Conservation (phyloP, 2,797 vertebrate species). For the Gambusia yucatana region DNA sequence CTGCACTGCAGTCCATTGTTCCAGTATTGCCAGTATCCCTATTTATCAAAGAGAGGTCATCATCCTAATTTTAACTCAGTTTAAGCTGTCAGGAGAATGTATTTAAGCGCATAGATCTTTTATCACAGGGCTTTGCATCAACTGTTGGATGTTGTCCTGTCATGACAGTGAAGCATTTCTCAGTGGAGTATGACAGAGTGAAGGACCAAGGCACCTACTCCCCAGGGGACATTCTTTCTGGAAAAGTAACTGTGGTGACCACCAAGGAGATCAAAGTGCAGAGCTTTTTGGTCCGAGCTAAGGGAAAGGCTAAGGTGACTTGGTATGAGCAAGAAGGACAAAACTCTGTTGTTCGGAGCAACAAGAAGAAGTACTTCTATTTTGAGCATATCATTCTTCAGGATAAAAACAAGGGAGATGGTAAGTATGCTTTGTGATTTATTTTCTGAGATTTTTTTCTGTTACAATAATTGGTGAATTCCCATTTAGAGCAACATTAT, state of each 20-base stretch:
- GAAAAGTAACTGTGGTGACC: constrained; percentile 66
- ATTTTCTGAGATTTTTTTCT: neutral
- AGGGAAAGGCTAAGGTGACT: constrained; percentile 72
- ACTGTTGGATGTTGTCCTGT: neutral
- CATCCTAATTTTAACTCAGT: neutral
- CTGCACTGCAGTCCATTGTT: constrained; percentile 2
- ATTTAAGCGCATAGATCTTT: neutral
- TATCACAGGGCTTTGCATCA: neutral
- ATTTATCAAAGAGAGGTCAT: constrained; percentile 9
- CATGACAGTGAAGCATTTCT: constrained; percentile 72
- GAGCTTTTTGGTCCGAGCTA: constrained; percentile 67
- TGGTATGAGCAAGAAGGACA: constrained; percentile 59
- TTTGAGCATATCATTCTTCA: constrained; percentile 76
- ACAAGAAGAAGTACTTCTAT: constrained; percentile 75
- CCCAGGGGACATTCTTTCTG: constrained; percentile 69
- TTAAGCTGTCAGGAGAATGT: neutral
- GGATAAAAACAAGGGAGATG: constrained; percentile 78
- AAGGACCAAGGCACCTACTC: constrained; percentile 68
- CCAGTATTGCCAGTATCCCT: constrained; percentile 2
- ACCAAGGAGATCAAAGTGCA: constrained; percentile 72
- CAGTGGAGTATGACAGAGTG: constrained; percentile 66
- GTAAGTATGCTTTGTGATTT: constrained; percentile 49
- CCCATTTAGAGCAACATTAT: neutral
- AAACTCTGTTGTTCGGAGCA: constrained; percentile 18
- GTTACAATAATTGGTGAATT: neutral